A percentile compares a stretch with the other conserved stretches of the same genome.
Evolutionary conservation across 2,797 vertebrate genomes (phyloP).

Genomic region (Molothrus ater): DNA sequence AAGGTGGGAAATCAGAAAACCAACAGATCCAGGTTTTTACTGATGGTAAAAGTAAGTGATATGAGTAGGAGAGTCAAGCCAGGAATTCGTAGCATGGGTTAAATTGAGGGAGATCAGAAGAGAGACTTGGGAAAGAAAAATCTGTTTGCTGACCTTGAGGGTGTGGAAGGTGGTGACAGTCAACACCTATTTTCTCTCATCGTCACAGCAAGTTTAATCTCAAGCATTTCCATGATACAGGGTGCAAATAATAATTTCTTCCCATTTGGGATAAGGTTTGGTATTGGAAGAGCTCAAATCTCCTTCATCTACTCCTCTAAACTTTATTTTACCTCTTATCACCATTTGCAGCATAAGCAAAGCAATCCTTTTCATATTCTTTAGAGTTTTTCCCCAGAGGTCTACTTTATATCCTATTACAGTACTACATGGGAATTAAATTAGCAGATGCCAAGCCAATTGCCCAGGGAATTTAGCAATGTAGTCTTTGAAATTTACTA

Average conservation of each 20-base stretch:
- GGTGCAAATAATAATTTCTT: not conserved
- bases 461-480: not conserved
- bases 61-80: not conserved
- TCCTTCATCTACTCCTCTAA: not conserved
- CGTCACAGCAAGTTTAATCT: not conserved
- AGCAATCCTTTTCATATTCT: not conserved
- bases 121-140: not conserved
- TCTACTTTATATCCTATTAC: conserved; percentile 36
- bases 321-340: not conserved
- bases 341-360: not conserved
- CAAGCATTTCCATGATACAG: not conserved
- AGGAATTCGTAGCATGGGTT: not conserved
- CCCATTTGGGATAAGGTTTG: not conserved
- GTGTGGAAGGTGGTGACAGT: not conserved
- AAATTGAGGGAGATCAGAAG: not conserved
- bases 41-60: not conserved
- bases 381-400: conserved; percentile 12
- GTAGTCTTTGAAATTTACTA: conserved; percentile 3
- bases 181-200: not conserved
- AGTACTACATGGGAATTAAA: not conserved
- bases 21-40: not conserved
- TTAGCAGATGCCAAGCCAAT: conserved; percentile 15
- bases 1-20: accelerated
- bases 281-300: not conserved
- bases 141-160: not conserved